Base-by-base conservation (phyloP, 2,113 vertebrate species). In the Neolamprologus hecqui region DNA sequence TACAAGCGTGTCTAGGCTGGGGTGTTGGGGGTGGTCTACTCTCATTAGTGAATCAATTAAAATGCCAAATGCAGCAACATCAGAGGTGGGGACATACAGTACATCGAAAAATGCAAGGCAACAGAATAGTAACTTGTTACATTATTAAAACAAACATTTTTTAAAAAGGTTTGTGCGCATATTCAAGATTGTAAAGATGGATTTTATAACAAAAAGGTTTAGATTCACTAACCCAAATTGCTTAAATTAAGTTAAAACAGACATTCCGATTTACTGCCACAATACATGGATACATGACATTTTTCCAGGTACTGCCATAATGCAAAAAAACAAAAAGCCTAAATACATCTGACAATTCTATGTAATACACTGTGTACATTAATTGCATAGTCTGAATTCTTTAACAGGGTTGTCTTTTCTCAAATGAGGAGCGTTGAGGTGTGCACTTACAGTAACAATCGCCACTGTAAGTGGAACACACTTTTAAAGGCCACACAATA, bases 1-100 rank as follows among this genome's bases (percentile, higher is more conserved):
- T 45, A 73, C 37, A 45, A 73, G 65, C 5, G n/a, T 19, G 80
- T 79, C 58, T 63, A 23, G 19, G 15, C 19, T 49, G 73, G 79
- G 40, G 37, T 80, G 49, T 65, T 42, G 13, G 14, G 15, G 57
- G 28, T 77, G 79, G 58, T 33, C 58, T 91, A 40, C 84, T 80
- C 68, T 93, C 68, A 93, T 90, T 90, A 92, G 84, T 19, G 57
- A 93, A 92, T 92, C 79, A 93, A 93, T 93, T 93, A 92, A 86
- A 90, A 89, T 90, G 55, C 85, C 86, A 80, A 87, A 49, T 8
- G 2, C 3, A 33, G 87, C 21, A 84, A 82, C 55, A 88, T 84
- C 35, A 58, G 57, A 84, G 53, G 45, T 84, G n/a, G 15, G 17
- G 54, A 40, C 70, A 65, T 82, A 60, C 51, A 82, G 49, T 35